Conservation (phyloP, 2,888 invertebrate species). For the Zygaena filipendulae region DNA sequence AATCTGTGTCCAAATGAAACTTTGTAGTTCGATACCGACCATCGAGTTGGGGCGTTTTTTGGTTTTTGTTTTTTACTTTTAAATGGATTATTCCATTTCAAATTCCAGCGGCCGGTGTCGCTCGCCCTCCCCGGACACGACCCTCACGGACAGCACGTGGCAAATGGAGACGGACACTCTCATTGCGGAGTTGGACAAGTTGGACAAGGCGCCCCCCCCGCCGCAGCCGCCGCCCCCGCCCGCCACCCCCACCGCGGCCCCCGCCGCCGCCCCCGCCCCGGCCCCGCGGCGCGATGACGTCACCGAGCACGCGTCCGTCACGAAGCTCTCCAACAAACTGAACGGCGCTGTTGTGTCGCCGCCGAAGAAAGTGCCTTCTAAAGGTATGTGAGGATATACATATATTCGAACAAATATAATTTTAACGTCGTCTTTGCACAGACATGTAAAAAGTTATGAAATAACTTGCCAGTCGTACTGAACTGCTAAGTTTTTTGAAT, state of each 20-base stretch:
- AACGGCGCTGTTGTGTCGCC: constrained; percentile 41
- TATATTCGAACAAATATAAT: constrained; percentile 3
- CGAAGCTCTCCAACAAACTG: constrained; percentile 34
- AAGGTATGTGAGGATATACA: constrained; percentile 33
- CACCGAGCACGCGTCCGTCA: constrained; percentile 22
- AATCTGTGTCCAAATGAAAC: too few species aligned
- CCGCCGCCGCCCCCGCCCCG: not conserved
- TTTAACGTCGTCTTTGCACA: too few species aligned
- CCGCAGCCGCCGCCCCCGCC: too few species aligned
- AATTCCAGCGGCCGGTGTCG: too few species aligned
- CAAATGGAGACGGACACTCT: constrained; percentile 48
- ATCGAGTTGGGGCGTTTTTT: too few species aligned
- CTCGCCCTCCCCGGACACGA: constrained; percentile 41
- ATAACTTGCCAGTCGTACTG: too few species aligned
- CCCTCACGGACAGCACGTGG: constrained; percentile 28
- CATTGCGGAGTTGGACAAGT: constrained; percentile 25
- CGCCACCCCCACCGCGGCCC: constrained; percentile 10
- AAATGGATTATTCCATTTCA: too few species aligned
- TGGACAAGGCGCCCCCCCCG: constrained; percentile 22
- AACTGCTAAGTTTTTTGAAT: too few species aligned
- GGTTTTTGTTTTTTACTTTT: too few species aligned
- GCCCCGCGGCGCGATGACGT: constrained; percentile 10
- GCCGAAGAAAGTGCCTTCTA: constrained; percentile 31
- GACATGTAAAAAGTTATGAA: too few species aligned
- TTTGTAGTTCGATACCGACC: too few species aligned